phyloP scores from a whole-genome alignment of 1,140 invertebrate species.

The Oedothorax gibbosus region DNA sequence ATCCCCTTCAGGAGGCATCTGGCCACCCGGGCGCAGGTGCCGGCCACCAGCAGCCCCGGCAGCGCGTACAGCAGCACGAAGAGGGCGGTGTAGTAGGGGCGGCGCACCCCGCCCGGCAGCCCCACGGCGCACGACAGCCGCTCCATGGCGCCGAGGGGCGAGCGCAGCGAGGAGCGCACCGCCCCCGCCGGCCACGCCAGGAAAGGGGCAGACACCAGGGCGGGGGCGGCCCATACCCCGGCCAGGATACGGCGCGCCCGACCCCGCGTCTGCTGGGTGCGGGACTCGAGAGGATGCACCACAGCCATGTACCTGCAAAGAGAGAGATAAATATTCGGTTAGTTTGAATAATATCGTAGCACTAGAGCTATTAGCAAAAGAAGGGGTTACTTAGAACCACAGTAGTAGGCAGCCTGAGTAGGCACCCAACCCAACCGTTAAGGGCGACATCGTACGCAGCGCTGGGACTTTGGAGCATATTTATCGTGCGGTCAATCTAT shows the following conservation, averaged over 20 bases:
- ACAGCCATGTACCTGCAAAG: constrained; percentile 71
- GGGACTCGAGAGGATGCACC: constrained; percentile 70
- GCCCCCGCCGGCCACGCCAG: constrained; percentile 64
- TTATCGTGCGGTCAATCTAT: too few species aligned
- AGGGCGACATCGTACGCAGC: too few species aligned
- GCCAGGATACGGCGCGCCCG: constrained; percentile 69
- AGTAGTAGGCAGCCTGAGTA: too few species aligned
- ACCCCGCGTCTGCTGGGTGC: constrained; percentile 69
- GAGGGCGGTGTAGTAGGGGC: constrained; percentile 69
- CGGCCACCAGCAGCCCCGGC: constrained; percentile 68
- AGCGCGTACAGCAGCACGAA: constrained; percentile 70
- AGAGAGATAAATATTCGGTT: neutral
- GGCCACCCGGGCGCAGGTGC: constrained; percentile 70
- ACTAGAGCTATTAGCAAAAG: too few species aligned
- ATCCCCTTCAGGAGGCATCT: constrained; percentile 67
- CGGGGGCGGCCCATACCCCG: constrained; percentile 69
- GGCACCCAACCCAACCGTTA: too few species aligned
- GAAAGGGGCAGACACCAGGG: constrained; percentile 68
- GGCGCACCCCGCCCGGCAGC: constrained; percentile 67
- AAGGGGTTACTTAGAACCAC: too few species aligned
- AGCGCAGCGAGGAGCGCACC: constrained; percentile 65
- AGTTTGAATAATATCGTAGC: too few species aligned
- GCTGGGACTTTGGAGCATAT: too few species aligned
- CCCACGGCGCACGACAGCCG: constrained; percentile 68
- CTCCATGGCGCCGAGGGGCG: constrained; percentile 67